A percentile compares a stretch with the other conserved stretches of the same genome.
These are phyloP conservation scores for Diprion similis DNA, from an alignment of 1,140 invertebrate genomes.

Conservation along the genomic window DNA sequence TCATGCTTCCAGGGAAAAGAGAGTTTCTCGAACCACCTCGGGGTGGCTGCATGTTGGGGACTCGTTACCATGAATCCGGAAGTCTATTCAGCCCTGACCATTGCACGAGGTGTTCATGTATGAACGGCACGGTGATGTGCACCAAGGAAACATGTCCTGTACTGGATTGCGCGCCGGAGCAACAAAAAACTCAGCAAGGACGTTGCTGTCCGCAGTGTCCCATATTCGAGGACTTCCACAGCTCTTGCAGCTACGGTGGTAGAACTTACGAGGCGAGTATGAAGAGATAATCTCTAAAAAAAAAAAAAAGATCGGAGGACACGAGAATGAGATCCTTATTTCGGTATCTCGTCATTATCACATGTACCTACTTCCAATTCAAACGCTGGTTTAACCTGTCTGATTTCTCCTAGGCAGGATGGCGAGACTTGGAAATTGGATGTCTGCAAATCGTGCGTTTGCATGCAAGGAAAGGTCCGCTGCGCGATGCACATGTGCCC, in stretches of 20 bases:
- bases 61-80: conserved; percentile 67
- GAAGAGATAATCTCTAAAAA: conserved; percentile 11
- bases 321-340: background rate
- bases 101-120: conserved; percentile 84
- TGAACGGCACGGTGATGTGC: conserved; percentile 80
- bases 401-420: conserved; percentile 71
- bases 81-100: conserved; percentile 72
- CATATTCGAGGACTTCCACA: conserved; percentile 66
- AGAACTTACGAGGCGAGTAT: conserved; percentile 71
- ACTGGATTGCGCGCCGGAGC: conserved; percentile 77
- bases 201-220: conserved; percentile 82
- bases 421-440: conserved; percentile 87
- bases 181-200: conserved; percentile 69
- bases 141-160: conserved; percentile 80
- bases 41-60: conserved; percentile 75
- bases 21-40: conserved; percentile 55
- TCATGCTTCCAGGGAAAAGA: conserved; percentile 41
- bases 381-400: conserved; percentile 44
- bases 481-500: conserved; percentile 83
- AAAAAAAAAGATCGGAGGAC: too few species aligned
- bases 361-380: too few species aligned
- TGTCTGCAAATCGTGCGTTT: conserved; percentile 84
- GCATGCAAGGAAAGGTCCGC: conserved; percentile 77
- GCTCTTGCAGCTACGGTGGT: conserved; percentile 70
- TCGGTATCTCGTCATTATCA: background rate